Base-by-base conservation (phyloP, 2,113 vertebrate species). In the Buteo buteo region DNA sequence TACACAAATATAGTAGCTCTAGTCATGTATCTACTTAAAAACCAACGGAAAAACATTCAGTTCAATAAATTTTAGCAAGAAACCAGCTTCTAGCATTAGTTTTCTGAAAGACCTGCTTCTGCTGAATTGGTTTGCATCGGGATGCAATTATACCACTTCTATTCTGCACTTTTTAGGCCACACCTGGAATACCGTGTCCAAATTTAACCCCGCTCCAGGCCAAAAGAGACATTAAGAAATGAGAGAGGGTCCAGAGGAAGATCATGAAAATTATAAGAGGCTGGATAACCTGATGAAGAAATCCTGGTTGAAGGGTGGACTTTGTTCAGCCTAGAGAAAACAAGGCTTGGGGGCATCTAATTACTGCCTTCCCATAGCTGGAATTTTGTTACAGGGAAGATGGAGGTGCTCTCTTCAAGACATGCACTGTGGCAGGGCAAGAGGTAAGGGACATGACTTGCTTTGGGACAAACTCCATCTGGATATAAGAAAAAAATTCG, bases 171-270 rank as follows among this genome's bases (percentile, higher is more conserved):
- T 26, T 12, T 59, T 36, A 76, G 82, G 34, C 8, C n/a, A 86
- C 9, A 61, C 6, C 24, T 81, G 44, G 49, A 86, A 52, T 44
- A 54, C 1, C 0, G 0, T 28, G 28, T n/a, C 40, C 40, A 95
- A 64, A 81, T 65, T 92, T 82, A 90, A 44, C 5, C 9, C 2
- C 1, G 0, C 29, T 55, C 7, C 21, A 69, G 34, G 49, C 4
- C 38, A 86, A 52, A 58, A 83, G 40, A 73, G 19, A 40, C 22
- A 32, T 69, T 59, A 72, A 69, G 40, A 65, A 86, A 80, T 57
- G 20, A 13, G 61, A 79, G 1, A 42, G 4, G 66, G 7, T 66
- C 38, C 34, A 74, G 49, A 71, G 3, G 4, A 74, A 9, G 42
- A 10, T 18, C 17, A 65, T 12, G 19, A 65, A 77, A 87, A 71